These are phyloP conservation scores for Platerodrilus igneus DNA, from an alignment of 2,888 invertebrate genomes.

Conservation along the genomic window DNA sequence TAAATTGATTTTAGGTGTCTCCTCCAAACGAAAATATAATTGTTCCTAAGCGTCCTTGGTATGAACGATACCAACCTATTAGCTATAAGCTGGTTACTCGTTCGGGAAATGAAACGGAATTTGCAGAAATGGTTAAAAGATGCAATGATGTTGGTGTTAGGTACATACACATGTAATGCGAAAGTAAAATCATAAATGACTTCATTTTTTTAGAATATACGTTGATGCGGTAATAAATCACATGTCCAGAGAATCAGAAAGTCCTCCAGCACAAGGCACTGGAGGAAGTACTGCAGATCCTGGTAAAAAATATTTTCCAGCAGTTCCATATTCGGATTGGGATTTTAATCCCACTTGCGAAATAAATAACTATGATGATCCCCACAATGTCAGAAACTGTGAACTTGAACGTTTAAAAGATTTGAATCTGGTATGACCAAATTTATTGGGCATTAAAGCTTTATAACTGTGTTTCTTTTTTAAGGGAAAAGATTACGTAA, in stretches of 20 bases:
- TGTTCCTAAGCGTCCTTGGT: too few species aligned
- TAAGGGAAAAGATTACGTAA: constrained; percentile 50
- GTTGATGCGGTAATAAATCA: constrained; percentile 85
- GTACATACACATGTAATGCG: too few species aligned
- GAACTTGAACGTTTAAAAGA: constrained; percentile 64
- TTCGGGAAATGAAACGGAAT: too few species aligned
- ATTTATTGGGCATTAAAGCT: too few species aligned
- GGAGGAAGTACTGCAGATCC: constrained; percentile 56
- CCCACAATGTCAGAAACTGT: constrained; percentile 54
- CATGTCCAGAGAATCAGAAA: constrained; percentile 72
- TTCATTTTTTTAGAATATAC: constrained; percentile 61
- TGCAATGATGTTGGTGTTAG: too few species aligned
- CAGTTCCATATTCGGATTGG: constrained; percentile 59
- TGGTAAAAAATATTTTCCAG: constrained; percentile 45
- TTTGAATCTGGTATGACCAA: constrained; percentile 60
- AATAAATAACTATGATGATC: constrained; percentile 66
- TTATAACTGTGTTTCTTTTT: too few species aligned
- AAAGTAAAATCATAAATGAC: too few species aligned
- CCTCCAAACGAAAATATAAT: too few species aligned
- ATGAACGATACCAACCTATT: too few species aligned
- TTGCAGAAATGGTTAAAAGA: too few species aligned
- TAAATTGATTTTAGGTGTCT: too few species aligned
- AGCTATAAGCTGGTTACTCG: too few species aligned
- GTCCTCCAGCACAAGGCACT: constrained; percentile 51
- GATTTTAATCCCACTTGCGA: constrained; percentile 68